Base-by-base conservation (phyloP, 2,888 invertebrate species). In the Artemia sinica region DNA sequence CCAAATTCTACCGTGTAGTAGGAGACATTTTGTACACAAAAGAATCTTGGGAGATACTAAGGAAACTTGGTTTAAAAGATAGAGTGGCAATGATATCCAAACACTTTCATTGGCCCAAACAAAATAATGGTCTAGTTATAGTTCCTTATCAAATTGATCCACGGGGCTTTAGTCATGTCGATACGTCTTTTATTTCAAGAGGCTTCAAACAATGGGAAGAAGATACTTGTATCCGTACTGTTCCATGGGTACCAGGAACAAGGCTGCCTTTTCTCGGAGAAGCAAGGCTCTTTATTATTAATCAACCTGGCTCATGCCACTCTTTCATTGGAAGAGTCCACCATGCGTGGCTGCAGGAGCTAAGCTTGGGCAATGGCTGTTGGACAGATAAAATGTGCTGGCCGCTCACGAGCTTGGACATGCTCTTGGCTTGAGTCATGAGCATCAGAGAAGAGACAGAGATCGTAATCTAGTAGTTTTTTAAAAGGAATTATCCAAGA, bases 21-120 rank as follows among this genome's bases (percentile, higher is more conserved):
- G 58, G 58, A 58, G 58, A 58, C 58, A 58, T 58, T n/a, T 18
- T 58, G 58, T 58, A 58, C 58, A 58, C 58, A n/a, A 58, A 9
- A 18, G 58, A 58, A 58, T 9, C 14, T 10, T 58, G 58, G 58
- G 58, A 58, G 58, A 18, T 14, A 10, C 18, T n/a, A 18, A 58
- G 14, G 14, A 58, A 10, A 9, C 4, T 28, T 28, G 28, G 4
- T 28, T 28, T 28, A 28, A 28, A 4, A 28, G 28, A 28, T 4
- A 28, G 28, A 28, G 28, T 28, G 28, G 28, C 28, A 28, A 28
- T 1, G 28, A 28, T 28, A 28, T 28, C 28, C 4, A 28, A 28
- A 28, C 4, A 28, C 4, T 28, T 28, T 28, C 28, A 28, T 28
- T 58, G 58, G 58, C 58, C 58, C 8, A 58, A 58, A 58, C 14